Percentiles rank a stretch among this genome's conserved stretches.
Evolutionary conservation across 2,888 invertebrate species (phyloP).

Genomic region (Habrosyne pyritoides): DNA sequence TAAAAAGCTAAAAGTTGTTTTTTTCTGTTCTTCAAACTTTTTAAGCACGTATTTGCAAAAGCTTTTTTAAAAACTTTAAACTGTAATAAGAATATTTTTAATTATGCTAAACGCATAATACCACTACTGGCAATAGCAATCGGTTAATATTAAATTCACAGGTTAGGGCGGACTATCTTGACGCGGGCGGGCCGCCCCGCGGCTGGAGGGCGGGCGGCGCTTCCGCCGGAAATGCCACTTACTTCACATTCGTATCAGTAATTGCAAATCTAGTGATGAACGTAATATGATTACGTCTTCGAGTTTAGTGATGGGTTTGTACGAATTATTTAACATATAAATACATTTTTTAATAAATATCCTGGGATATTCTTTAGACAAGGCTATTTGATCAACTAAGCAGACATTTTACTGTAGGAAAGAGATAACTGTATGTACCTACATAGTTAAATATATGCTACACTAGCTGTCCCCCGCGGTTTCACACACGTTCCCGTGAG

Average conservation of each 20-base stretch:
- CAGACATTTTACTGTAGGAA: too few species aligned
- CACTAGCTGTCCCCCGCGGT: too few species aligned
- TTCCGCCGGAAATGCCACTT: constrained; percentile 63
- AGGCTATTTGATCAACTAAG: too few species aligned
- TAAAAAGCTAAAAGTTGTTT: not conserved
- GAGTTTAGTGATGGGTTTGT: constrained; percentile 27
- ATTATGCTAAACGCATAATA: not conserved
- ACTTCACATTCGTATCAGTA: constrained; percentile 44
- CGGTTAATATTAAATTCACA: constrained; percentile 6
- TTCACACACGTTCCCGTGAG: too few species aligned
- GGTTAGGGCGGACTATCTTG: constrained; percentile 32
- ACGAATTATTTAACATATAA: not conserved
- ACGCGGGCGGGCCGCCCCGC: constrained; percentile 50
- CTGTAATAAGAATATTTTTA: not conserved
- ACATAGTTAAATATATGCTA: too few species aligned
- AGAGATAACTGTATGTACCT: too few species aligned
- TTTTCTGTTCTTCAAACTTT: not conserved
- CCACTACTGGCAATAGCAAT: not conserved
- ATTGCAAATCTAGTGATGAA: constrained; percentile 52
- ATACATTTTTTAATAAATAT: not conserved
- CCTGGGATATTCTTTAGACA: too few species aligned
- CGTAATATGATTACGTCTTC: constrained; percentile 46
- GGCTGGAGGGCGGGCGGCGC: constrained; percentile 58
- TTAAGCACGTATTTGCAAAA: not conserved
- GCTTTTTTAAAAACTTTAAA: not conserved